Percentiles rank a stretch among this genome's conserved stretches.
Conservation (phyloP, 1,140 invertebrate species). For the Drosophila rufa region DNA sequence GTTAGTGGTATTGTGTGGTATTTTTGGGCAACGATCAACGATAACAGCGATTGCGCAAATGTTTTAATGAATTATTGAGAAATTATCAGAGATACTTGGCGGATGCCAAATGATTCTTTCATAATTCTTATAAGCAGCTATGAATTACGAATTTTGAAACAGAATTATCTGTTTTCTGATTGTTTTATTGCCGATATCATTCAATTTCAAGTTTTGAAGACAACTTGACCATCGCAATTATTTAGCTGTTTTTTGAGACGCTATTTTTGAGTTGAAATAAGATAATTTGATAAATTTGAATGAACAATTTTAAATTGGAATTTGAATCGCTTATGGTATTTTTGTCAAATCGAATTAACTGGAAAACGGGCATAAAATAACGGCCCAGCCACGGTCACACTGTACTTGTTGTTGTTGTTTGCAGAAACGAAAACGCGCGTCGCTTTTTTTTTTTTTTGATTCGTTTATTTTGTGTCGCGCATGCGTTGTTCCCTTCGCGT, state of each 20-base stretch:
- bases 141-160: too few species aligned
- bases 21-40: conserved; percentile 4
- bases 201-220: too few species aligned
- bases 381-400: background rate
- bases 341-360: background rate
- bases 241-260: too few species aligned
- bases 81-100: too few species aligned
- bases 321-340: background rate
- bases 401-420: conserved; percentile 58
- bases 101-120: too few species aligned
- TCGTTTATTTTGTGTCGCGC: conserved; percentile 37
- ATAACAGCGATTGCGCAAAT: background rate
- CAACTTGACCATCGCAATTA: too few species aligned
- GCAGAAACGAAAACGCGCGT: conserved; percentile 64
- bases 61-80: background rate
- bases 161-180: too few species aligned
- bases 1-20: background rate
- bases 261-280: background rate
- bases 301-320: too few species aligned
- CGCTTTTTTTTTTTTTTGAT: conserved; percentile 60
- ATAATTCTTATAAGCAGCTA: too few species aligned
- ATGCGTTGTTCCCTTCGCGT: conserved; percentile 30
- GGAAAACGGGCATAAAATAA: background rate
- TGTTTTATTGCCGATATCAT: too few species aligned
- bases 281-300: too few species aligned